Conservation (phyloP, 2,113 vertebrate species). For the Acrocephalus arundinaceus region DNA sequence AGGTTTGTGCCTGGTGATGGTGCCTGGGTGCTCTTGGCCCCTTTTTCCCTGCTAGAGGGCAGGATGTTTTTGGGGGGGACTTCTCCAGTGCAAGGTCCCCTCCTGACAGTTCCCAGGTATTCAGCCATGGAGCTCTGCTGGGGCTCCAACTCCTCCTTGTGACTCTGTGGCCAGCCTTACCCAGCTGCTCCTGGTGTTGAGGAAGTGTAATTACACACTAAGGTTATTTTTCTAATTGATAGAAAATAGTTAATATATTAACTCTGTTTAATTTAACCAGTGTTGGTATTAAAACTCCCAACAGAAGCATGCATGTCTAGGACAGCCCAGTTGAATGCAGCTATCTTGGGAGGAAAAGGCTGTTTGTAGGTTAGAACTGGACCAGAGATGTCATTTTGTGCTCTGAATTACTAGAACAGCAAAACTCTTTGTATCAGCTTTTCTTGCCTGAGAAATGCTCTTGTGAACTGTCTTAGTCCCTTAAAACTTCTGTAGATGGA, state of each 20-base stretch:
- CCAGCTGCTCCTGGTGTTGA: neutral
- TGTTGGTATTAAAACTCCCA: neutral
- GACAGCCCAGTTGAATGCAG: neutral
- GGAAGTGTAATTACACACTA: neutral
- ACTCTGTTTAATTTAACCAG: neutral
- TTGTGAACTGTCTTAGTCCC: constrained; percentile 48
- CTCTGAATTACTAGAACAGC: constrained; percentile 12
- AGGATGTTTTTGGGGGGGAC: neutral
- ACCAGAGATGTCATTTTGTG: neutral
- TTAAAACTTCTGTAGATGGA: constrained; percentile 49
- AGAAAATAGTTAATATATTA: neutral
- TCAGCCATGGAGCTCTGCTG: neutral
- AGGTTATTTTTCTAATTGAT: neutral
- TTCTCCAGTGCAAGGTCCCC: neutral
- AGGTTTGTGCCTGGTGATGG: neutral
- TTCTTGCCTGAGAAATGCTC: constrained; percentile 29
- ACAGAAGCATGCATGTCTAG: neutral
- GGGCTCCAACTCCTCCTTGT: neutral
- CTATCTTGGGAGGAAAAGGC: neutral
- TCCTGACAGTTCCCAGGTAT: neutral
- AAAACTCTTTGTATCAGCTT: constrained; percentile 27
- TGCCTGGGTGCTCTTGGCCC: neutral
- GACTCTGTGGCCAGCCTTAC: neutral
- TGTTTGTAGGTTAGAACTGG: constrained; percentile 26
- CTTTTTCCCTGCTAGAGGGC: neutral